Percentiles rank a stretch among this genome's conserved stretches.
Evolutionary conservation across 2,797 vertebrate species (phyloP).

Genomic region (Xyrichtys novacula): DNA sequence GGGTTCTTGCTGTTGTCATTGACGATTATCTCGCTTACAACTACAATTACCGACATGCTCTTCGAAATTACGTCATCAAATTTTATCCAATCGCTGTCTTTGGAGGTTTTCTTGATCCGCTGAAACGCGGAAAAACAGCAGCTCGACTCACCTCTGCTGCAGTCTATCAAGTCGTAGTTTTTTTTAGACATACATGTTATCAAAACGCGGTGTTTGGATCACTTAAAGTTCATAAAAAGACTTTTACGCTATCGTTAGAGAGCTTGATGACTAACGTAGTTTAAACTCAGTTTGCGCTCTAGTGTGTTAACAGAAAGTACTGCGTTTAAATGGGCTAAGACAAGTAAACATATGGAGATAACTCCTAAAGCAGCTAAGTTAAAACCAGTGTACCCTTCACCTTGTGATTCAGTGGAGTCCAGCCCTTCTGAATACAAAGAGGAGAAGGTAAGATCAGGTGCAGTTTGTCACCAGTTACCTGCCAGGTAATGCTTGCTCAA

Average conservation of each 20-base stretch:
- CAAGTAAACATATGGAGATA: slow-evolving; percentile 68
- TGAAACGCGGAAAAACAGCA: slow-evolving; percentile 60
- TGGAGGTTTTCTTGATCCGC: slow-evolving; percentile 45
- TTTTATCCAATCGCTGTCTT: slow-evolving; percentile 62
- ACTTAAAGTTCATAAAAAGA: neutral
- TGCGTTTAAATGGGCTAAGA: neutral
- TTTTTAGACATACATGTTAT: neutral
- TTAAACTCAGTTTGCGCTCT: neutral
- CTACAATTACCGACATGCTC: slow-evolving; percentile 58
- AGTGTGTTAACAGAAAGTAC: neutral
- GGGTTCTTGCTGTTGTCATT: neutral
- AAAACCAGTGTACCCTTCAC: slow-evolving; percentile 37
- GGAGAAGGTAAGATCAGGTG: slow-evolving; percentile 61
- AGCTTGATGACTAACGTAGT: neutral
- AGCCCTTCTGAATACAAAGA: slow-evolving; percentile 57
- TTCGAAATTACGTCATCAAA: slow-evolving; percentile 11
- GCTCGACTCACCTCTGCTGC: neutral
- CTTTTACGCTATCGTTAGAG: neutral
- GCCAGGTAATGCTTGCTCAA: neutral
- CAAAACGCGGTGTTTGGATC: neutral
- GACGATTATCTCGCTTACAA: neutral
- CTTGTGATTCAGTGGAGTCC: slow-evolving; percentile 49
- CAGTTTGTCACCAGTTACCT: too few species aligned
- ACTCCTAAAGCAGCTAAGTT: slow-evolving; percentile 67
- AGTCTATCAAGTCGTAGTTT: neutral